Base-by-base conservation (phyloP, 35 echinoderm and acorn worm species). In the Ophioderma brevispina region DNA sequence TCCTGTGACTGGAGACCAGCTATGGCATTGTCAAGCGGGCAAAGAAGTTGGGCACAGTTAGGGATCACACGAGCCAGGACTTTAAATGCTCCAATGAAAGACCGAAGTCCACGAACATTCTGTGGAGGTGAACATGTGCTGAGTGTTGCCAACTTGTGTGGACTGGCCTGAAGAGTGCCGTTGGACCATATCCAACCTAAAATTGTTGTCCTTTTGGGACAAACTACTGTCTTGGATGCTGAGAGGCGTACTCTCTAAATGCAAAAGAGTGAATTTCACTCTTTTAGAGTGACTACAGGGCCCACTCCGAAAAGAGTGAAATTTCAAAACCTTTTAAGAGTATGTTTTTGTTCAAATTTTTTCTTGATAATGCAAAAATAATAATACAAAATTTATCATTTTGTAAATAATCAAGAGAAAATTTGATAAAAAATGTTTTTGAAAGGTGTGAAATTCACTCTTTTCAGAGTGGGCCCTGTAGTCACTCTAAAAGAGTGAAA, bases 71-170 rank as follows among this genome's bases (percentile, higher is more conserved):
- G 77, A 25, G 70, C 84, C 36, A 91, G 84, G 28, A 93, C 86
- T 59, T 93, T 89, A 35, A 92, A 95, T 13, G 94, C 85, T 19
- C 94, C 84, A 10, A 95, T 64, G 81, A 91, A 91, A 21, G 93
- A 91, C 30, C 89, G 77, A 37, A 95, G 35, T 13, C 31, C 89
- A 28, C 55, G 40, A 13, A 87, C 93, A 38, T 36, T 94, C 37
- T 39, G 30, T 14, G 91, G 91, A 1, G 79, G 85, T 13, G 38
- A 6, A 56, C 85, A 82, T 63, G 91, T 78, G 3, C 52, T 18
- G 14, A 92, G 84, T 0, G 91, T 79, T 11, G 92, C 86, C 31
- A 84, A 15, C 15, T 80, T 78, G 35, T 88, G 92, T 32, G 86
- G 86, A 23, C 70, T 88, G 23, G 85, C 86, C 18, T 40, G 23